A percentile compares a stretch with the other conserved stretches of the same genome.
Conservation (phyloP, 2,888 invertebrate genomes). For the Diploptera punctata region DNA sequence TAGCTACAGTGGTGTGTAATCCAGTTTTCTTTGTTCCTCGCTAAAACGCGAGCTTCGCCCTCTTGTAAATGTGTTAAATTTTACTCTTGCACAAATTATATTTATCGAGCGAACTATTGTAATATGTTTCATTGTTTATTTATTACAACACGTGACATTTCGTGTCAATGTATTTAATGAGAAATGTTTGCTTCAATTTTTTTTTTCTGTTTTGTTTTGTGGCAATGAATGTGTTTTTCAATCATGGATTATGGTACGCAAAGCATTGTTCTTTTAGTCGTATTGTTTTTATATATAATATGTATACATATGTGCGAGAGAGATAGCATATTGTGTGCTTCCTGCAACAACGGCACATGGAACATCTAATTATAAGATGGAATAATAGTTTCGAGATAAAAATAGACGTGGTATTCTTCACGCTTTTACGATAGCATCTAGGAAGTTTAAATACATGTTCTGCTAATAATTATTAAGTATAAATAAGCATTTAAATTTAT, state of each 20-base stretch:
- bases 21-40: neutral
- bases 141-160: constrained; percentile 2
- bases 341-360: no score
- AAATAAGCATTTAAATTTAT: no score
- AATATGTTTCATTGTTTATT: neutral
- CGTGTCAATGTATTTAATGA: neutral
- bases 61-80: no score
- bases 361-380: no score
- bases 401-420: no score
- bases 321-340: no score
- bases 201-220: neutral
- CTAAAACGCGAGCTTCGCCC: neutral
- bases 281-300: neutral
- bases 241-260: constrained; percentile 9
- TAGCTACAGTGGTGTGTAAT: neutral
- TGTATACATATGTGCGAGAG: neutral
- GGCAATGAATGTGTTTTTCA: neutral
- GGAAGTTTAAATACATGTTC: no score
- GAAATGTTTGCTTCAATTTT: neutral
- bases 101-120: no score
- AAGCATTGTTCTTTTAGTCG: neutral
- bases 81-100: no score
- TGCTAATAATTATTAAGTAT: no score
- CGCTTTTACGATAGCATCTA: no score
- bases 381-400: no score